Evolutionary conservation across 37 sponge, comb jelly and placozoan genomes (phyloP).

Genomic region (Aphrocallistes beatrix): DNA sequence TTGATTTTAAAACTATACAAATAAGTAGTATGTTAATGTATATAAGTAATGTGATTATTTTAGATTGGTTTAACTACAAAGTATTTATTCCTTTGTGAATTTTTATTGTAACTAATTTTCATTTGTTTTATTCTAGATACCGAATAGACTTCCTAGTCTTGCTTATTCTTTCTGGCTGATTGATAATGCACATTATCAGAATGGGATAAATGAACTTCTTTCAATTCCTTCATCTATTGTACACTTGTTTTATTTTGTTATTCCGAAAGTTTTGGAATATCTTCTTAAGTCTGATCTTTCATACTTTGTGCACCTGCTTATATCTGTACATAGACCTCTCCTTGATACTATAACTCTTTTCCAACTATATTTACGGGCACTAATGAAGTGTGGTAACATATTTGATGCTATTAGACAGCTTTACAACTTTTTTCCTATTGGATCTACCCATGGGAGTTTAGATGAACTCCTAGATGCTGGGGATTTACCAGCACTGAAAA

Average conservation of each 20-base stretch:
- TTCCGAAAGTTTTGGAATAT: background rate
- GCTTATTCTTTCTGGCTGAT: background rate
- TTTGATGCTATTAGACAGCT: background rate
- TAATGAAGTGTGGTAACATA: background rate
- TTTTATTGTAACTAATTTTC: no score
- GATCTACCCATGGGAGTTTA: background rate
- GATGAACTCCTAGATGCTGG: background rate
- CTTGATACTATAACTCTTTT: background rate
- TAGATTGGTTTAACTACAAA: no score
- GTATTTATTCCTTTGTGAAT: no score
- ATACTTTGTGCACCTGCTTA: background rate
- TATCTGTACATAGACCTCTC: background rate
- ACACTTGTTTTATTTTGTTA: background rate
- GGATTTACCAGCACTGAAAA: background rate
- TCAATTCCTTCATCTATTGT: background rate
- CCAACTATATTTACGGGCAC: background rate
- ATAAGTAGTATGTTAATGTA: no score
- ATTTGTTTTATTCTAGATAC: background rate
- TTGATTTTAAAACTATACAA: no score
- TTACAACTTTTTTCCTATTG: background rate
- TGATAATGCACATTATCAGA: background rate
- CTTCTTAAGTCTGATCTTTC: background rate
- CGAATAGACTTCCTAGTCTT: background rate
- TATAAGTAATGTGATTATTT: no score
- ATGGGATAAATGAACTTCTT: background rate